Base-by-base conservation (phyloP, 92 coral and sea anemone species). In the Palythoa caribaeorum region DNA sequence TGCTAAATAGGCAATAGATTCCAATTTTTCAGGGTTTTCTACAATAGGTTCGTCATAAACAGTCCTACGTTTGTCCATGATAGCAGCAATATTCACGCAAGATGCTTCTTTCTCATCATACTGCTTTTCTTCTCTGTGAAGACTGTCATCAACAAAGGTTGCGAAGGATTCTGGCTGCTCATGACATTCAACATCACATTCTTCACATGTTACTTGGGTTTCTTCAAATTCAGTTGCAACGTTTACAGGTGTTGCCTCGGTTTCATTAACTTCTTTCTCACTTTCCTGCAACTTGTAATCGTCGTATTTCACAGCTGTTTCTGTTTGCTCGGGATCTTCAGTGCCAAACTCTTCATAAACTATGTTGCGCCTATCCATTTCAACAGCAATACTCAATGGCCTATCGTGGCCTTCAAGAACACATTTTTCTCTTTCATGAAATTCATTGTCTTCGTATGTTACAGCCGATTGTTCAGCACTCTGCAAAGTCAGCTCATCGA, bases 231-330 rank as follows among this genome's bases (percentile, higher is more conserved):
- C 87, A 39, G 91, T 86, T 17, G 89, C 87, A n/a, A 91, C 17
- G 14, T 83, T 78, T 16, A 90, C 44, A 10, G 77, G 83, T 19
- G 36, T 63, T 38, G 65, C 77, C 54, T 44, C 59, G n/a, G 50
- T 5, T 19, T 47, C 78, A 15, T 83, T 55, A 63, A 62, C 75
- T 3, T 59, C 51, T 47, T 14, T 16, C 10, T 70, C 21, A 1
- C 28, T 50, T 51, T 86, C 81, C 48, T 71, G 40, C 3, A 87
- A 50, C 6, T 69, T 89, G 21, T 77, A 51, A 10, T 93, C 93
- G 17, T 92, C 94, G 65, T 77, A 89, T n/a, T 63, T 88, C 9
- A 81, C 84, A 17, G 92, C 90, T 68, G 78, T 52, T 15, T 69
- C 77, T 19, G 71, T 3, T 53, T 71, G 48, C 36, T 54, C 65